Percentiles rank a stretch among this genome's conserved stretches.
Conservation (phyloP, 2,888 invertebrate species). For the Sminthurinus aureus region DNA sequence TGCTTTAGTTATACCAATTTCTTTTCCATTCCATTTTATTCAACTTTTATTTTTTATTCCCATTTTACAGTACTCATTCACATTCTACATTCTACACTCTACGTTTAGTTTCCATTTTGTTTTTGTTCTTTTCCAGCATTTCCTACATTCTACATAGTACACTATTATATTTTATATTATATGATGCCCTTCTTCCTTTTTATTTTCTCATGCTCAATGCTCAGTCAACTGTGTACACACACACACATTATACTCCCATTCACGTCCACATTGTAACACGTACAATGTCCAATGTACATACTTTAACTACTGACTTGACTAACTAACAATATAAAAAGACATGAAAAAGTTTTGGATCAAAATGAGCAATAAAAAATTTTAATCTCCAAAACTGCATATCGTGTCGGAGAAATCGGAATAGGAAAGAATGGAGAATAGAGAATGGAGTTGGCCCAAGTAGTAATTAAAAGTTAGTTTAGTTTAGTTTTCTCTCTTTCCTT, state of each 20-base stretch:
- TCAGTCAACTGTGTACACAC: background rate
- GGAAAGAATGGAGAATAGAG: no score
- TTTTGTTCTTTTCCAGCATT: background rate
- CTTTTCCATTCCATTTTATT: background rate
- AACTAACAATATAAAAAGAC: constrained; percentile 27
- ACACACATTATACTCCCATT: background rate
- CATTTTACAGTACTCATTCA: background rate
- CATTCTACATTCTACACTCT: no score
- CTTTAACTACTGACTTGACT: background rate
- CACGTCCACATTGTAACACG: no score
- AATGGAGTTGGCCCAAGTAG: constrained; percentile 57
- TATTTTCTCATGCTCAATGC: background rate
- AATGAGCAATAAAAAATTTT: constrained; percentile 51
- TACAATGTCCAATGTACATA: background rate
- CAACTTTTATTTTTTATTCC: background rate
- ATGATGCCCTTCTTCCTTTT: background rate
- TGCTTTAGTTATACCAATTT: constrained; percentile 31
- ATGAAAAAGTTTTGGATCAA: constrained; percentile 44
- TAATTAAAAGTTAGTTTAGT: constrained; percentile 59
- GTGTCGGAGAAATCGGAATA: constrained; percentile 53
- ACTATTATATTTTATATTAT: background rate
- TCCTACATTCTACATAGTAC: no score
- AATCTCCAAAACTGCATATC: constrained; percentile 53
- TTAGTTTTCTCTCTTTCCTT: constrained; percentile 46
- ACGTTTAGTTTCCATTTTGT: background rate